Percentiles rank a stretch among this genome's conserved stretches.
Conservation (phyloP, 2,888 invertebrate species). For the Drosophila stalkeri region DNA sequence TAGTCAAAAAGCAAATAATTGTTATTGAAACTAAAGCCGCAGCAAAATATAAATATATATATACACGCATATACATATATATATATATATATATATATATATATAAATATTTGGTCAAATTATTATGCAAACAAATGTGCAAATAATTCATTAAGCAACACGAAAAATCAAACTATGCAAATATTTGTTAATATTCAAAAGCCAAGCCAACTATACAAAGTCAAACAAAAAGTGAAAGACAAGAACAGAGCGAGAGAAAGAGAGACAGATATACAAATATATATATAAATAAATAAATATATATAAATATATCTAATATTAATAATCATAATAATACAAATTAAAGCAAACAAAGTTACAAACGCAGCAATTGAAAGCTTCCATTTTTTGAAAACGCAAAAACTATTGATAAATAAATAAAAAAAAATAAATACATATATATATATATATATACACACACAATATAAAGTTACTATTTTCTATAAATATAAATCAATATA, state of each 20-base stretch:
- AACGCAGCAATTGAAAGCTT: conserved; percentile 80
- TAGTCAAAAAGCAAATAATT: conserved; percentile 18
- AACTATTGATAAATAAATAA: conserved; percentile 34
- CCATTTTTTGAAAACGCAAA: conserved; percentile 65
- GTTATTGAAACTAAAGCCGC: conserved; percentile 37
- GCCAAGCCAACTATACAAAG: conserved; percentile 23
- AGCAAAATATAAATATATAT: too few relatives aligned
- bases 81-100: conserved; percentile 14
- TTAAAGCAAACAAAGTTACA: conserved; percentile 73
- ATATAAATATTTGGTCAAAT: conserved; percentile 38
- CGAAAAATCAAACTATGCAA: conserved; percentile 50
- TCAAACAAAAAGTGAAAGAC: too few relatives aligned
- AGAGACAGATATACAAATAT: conserved; percentile 19
- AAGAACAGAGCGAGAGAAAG: conserved; percentile 14
- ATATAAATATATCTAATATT: not conserved
- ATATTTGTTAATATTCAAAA: conserved; percentile 57
- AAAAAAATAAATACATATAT: conserved; percentile 57
- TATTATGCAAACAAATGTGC: conserved; percentile 37
- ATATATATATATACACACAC: conserved; percentile 30
- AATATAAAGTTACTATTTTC: conserved; percentile 73
- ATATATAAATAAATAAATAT: too few relatives aligned
- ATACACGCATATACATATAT: too few relatives aligned
- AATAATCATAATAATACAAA: too few relatives aligned
- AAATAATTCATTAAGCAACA: conserved; percentile 30
- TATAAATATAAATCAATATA: conserved; percentile 43